Conservation (phyloP, 2,113 vertebrate genomes). For the Nettapus auritus region DNA sequence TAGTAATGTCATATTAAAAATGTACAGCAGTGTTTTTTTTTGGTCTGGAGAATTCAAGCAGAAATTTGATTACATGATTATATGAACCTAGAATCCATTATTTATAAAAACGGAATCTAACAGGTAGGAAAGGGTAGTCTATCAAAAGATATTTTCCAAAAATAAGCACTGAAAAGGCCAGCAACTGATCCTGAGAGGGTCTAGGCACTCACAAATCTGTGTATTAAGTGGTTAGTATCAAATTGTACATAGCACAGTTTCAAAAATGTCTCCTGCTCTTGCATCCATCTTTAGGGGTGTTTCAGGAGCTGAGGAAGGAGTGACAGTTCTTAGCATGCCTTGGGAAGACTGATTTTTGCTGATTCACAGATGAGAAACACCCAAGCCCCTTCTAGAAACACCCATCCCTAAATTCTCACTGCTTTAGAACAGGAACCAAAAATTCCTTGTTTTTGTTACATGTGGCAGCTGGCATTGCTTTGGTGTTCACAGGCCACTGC, state of each 20-base stretch:
- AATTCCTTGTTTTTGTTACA: background rate
- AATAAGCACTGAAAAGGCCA: background rate
- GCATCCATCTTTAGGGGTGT: background rate
- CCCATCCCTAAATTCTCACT: background rate
- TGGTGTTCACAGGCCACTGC: background rate
- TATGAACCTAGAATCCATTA: background rate
- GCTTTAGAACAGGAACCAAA: background rate
- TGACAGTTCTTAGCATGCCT: background rate
- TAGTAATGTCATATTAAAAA: background rate
- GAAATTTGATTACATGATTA: background rate
- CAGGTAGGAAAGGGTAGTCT: background rate
- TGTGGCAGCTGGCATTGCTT: background rate
- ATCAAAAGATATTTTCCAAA: background rate
- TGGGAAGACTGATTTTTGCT: background rate
- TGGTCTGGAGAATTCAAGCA: background rate
- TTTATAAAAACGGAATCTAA: background rate
- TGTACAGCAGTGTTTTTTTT: background rate
- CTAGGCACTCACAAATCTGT: background rate
- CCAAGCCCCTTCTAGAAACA: background rate
- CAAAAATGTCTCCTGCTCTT: background rate
- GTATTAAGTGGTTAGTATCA: background rate
- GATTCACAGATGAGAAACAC: background rate
- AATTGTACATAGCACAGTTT: background rate
- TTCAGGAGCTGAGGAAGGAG: background rate
- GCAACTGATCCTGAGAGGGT: background rate